phyloP scores from a whole-genome alignment of 2,888 invertebrate genomes.

The Drosophila dives region DNA sequence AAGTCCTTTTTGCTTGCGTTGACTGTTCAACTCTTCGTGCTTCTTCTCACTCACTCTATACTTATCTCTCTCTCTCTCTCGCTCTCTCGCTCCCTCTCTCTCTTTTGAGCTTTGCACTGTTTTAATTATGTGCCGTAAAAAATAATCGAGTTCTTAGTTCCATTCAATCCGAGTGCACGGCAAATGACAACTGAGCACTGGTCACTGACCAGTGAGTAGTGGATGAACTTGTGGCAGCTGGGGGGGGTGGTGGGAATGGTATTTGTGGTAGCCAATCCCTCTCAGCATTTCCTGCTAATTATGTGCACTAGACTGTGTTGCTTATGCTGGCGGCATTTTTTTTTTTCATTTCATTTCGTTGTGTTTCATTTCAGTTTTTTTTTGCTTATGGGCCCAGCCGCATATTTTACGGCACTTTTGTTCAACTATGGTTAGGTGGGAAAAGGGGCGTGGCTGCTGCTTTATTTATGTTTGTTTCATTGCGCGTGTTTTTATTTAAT shows the following conservation, averaged over 20 bases:
- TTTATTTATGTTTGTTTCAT: conserved; percentile 64
- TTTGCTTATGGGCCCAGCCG: conserved; percentile 22
- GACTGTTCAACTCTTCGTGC: conserved; percentile 47
- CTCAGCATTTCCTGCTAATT: conserved; percentile 55
- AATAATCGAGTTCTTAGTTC: conserved; percentile 73
- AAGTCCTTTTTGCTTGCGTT: conserved; percentile 64
- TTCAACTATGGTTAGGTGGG: conserved; percentile 1
- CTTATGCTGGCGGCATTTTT: conserved; percentile 52
- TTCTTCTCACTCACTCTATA: not conserved
- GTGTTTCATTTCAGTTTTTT: conserved; percentile 48
- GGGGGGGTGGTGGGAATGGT: not conserved
- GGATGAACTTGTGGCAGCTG: not conserved
- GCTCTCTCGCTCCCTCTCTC: not conserved
- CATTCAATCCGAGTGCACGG: conserved; percentile 63
- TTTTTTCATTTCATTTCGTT: conserved; percentile 54
- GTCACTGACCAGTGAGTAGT: conserved; percentile 62
- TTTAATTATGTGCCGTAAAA: conserved; percentile 73
- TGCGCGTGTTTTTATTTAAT: conserved; percentile 78
- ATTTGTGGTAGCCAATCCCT: conserved; percentile 24
- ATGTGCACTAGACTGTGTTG: conserved; percentile 74
- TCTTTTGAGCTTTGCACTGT: conserved; percentile 24
- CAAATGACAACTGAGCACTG: conserved; percentile 55
- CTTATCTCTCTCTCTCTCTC: not conserved
- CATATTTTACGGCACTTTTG: conserved; percentile 47
- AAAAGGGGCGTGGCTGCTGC: conserved; percentile 18